Base-by-base conservation (phyloP, 2,797 vertebrate genomes). In the Notolabrus celidotus region DNA sequence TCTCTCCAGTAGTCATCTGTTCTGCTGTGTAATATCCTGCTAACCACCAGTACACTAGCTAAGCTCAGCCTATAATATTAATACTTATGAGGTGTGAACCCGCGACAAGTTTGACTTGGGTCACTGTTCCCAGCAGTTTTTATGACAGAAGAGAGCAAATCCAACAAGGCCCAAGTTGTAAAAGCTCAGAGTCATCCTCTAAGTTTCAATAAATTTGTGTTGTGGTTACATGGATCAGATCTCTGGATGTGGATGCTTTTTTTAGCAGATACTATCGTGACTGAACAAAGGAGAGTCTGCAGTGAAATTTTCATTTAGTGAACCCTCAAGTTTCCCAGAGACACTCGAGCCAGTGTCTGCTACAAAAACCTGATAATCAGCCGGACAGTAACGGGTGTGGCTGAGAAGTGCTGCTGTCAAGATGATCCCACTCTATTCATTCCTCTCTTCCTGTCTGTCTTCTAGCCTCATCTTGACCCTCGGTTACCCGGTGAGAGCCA, bases 381-480 rank as follows among this genome's bases (percentile, higher is more conserved):
- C 27, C 1, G 76, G 22, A 80, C 9, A 54, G 63, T 50, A 54
- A 55, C 60, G 55, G 59, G 57, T 55, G 58, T 59, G 61, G 43
- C 25, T 16, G 47, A 65, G 75, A 54, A 71, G 56, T 34, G 29
- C 9, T 10, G 60, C 42, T 41, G 69, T 60, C 66, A 60, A 31
- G 17, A 52, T n/a, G 62, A 77, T 59, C 45, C 22, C 47, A 17
- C 64, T 61, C 77, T 51, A 74, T 74, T 81, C 69, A 62, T 45
- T 61, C 61, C 61, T 61, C 52, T 16, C 69, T 77, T 74, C 52
- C 64, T 54, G 69, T 31, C 31, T 31, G 7, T 59, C 68, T 46
- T 23, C 45, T 23, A 63, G 67, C 71, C 70, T 74, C 38, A 4
- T 71, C 69, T n/a, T 85, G 79, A 88, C 76, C 73, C 55, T 29